Percentiles rank a stretch among this genome's conserved stretches.
These are phyloP conservation scores for Triplophysa rosa DNA, from an alignment of 2,113 vertebrate genomes.

Conservation along the genomic window DNA sequence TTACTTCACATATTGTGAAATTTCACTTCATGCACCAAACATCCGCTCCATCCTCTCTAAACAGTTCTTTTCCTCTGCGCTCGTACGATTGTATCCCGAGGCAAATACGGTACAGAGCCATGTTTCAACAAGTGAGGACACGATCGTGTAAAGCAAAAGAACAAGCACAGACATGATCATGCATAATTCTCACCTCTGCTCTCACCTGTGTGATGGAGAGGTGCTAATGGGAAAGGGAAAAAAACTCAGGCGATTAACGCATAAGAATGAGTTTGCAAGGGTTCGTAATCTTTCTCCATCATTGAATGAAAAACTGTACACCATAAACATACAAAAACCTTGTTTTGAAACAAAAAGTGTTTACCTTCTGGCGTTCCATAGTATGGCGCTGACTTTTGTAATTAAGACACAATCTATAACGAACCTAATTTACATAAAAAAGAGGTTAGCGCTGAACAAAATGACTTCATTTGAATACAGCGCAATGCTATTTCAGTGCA, in stretches of 20 bases:
- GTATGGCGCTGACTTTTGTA: no score
- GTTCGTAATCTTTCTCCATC: no score
- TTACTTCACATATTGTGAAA: constrained; percentile 30
- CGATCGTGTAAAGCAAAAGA: constrained; percentile 7
- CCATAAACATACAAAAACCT: no score
- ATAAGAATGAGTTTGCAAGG: no score
- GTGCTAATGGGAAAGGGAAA: constrained; percentile 6
- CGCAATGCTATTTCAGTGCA: no score
- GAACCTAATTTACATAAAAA: no score
- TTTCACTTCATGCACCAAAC: neutral
- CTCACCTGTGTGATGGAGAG: constrained; percentile 17
- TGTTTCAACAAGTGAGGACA: constrained; percentile 18
- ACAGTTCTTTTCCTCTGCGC: neutral
- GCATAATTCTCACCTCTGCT: constrained; percentile 22
- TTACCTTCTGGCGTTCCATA: no score
- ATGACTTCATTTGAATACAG: no score
- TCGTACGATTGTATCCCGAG: neutral
- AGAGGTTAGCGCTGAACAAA: no score
- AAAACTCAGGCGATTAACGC: neutral
- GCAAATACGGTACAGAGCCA: constrained; percentile 23
- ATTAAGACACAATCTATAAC: no score
- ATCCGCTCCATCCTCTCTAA: neutral
- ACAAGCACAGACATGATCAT: constrained; percentile 21
- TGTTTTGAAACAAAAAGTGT: no score
- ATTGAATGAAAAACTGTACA: no score